A percentile compares a stretch with the other conserved stretches of the same genome.
Evolutionary conservation across 1,140 invertebrate species (phyloP).

Genomic region (Caerostris darwini): DNA sequence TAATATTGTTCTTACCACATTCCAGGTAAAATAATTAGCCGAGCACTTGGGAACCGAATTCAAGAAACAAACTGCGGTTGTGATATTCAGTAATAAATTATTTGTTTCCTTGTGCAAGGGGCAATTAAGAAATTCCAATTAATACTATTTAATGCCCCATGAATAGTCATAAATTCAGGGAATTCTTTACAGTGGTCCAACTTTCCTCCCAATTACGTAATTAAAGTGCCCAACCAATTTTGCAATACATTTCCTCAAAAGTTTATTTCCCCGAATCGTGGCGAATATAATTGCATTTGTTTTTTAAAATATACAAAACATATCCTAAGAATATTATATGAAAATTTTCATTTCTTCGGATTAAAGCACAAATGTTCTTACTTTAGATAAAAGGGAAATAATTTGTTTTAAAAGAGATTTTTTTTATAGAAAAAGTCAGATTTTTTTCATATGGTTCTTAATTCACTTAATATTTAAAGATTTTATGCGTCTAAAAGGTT

Average conservation of each 20-base stretch:
- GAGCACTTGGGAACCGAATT: not conserved
- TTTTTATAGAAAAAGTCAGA: too few relatives aligned
- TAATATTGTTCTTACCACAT: not conserved
- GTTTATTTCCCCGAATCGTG: not conserved
- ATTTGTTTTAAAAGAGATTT: too few relatives aligned
- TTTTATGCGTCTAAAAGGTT: too few relatives aligned
- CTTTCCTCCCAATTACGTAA: conserved; percentile 5
- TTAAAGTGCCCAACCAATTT: not conserved
- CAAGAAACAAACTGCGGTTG: not conserved
- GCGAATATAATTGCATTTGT: too few relatives aligned
- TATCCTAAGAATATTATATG: too few relatives aligned
- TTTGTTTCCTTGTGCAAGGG: not conserved
- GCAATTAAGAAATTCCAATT: conserved; percentile 16
- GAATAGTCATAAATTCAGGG: conserved; percentile 45
- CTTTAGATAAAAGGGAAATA: too few relatives aligned
- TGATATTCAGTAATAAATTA: conserved; percentile 23
- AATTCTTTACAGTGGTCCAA: not conserved
- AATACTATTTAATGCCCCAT: conserved; percentile 17
- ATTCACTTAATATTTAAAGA: too few relatives aligned
- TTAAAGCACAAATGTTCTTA: too few relatives aligned
- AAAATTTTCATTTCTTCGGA: too few relatives aligned
- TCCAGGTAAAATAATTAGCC: not conserved
- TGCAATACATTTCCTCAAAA: conserved; percentile 29
- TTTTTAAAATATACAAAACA: too few relatives aligned
- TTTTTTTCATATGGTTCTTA: too few relatives aligned